Conservation (phyloP, 2,113 vertebrate species). For the Oenanthe oenanthe region DNA sequence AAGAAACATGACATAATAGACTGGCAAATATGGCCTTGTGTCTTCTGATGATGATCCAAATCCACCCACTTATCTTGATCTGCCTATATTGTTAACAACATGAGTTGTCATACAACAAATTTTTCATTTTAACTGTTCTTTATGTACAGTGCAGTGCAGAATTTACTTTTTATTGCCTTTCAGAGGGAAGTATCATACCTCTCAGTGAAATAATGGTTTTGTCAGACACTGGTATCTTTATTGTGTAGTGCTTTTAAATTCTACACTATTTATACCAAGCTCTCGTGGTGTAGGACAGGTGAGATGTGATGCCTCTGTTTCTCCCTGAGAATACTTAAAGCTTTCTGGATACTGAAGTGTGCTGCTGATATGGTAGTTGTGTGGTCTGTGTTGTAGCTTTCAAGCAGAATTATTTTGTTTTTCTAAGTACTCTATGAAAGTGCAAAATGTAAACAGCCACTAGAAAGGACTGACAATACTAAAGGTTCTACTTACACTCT, state of each 20-base stretch:
- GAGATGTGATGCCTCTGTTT: conserved; percentile 38
- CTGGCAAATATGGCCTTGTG: conserved; percentile 63
- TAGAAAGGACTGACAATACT: neutral
- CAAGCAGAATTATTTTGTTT: neutral
- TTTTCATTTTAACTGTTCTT: conserved; percentile 62
- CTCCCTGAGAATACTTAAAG: conserved; percentile 6
- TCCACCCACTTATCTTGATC: conserved; percentile 66
- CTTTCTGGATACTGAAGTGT: neutral
- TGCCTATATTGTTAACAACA: conserved; percentile 65
- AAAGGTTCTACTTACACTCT: neutral
- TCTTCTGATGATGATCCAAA: conserved; percentile 68
- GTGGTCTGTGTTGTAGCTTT: neutral
- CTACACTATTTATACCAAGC: conserved; percentile 64
- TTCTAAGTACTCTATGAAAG: neutral
- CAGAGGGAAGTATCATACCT: conserved; percentile 57
- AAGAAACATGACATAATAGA: conserved; percentile 60
- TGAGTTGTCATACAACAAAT: conserved; percentile 49
- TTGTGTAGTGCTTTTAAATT: conserved; percentile 69
- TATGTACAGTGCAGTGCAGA: conserved; percentile 42
- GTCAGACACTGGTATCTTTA: conserved; percentile 68
- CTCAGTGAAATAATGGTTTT: conserved; percentile 71
- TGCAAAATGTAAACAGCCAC: neutral
- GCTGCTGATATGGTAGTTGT: neutral
- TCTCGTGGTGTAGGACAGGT: conserved; percentile 43
- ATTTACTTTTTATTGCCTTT: conserved; percentile 72